A percentile compares a stretch with the other conserved stretches of the same genome.
These are phyloP conservation scores for Plotosus lineatus DNA, from an alignment of 2,113 vertebrate genomes.

Conservation along the genomic window DNA sequence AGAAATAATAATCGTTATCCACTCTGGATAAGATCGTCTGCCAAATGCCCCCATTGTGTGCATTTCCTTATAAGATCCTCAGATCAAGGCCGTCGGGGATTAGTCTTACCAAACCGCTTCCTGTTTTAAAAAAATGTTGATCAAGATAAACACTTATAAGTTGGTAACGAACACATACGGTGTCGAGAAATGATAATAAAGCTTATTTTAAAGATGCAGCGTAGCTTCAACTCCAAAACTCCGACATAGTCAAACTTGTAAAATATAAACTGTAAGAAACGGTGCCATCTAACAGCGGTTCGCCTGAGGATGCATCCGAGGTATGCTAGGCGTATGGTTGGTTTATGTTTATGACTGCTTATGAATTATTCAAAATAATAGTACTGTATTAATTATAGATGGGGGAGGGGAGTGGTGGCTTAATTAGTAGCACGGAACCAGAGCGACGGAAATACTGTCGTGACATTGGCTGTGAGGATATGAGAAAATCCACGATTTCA, in stretches of 20 bases:
- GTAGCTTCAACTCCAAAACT: neutral
- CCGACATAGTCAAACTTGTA: neutral
- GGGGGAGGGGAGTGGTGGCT: neutral
- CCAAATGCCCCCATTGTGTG: no score
- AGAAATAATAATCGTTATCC: no score
- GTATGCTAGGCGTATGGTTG: no score
- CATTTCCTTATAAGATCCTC: no score
- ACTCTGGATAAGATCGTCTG: no score
- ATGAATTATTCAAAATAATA: neutral
- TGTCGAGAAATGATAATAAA: no score
- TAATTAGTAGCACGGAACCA: neutral
- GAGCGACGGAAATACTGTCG: neutral
- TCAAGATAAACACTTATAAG: no score
- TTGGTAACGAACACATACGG: no score
- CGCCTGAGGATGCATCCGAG: neutral
- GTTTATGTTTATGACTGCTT: neutral
- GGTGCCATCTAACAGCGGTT: neutral
- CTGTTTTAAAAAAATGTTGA: no score
- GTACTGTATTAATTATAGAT: neutral
- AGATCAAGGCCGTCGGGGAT: no score
- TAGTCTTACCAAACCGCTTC: no score
- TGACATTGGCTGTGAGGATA: neutral
- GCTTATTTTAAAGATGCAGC: neutral
- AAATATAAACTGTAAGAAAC: neutral
- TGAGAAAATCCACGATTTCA: neutral